Evolutionary conservation across 2,888 invertebrate species (phyloP), one percentile per base, ranked within the genome.

Genomic region (Platycheirus albimanus): DNA sequence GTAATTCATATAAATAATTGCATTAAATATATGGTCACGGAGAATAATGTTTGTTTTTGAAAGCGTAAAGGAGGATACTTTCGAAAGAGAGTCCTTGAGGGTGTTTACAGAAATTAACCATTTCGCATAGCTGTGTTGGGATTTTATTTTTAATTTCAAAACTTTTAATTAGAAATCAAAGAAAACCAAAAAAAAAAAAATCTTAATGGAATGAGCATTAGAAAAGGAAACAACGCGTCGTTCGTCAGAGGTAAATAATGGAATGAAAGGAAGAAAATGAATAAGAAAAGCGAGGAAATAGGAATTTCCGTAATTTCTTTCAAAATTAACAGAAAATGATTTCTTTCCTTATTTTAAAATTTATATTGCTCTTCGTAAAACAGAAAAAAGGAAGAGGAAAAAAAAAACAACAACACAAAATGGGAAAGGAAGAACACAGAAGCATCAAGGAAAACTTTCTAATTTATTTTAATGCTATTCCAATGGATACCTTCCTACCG

Each of bases 131-230:
- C 58, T 71, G 15, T 64, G 24, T 24, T 1, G 20, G 19, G 58
- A 51, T 45, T 61, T 67, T 8, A 61, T 63, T 81, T 83, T 83
- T 77, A 83, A 77, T 83, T 67, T 72, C 33, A 28, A 72, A 83
- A 83, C 67, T 83, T 83, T 81, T 77, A 83, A 83, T 83, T 83
- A 77, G 67, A 83, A 83, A 72, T 77, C 52, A 33, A 76, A 51
- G 66, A 36, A 76, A 63, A 41, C 3, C 24, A 41, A 49, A 10
- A 6, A 28, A n/a, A 38, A 36, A 36, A 20, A 38, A 52, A 49
- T 4, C 24, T 28, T 24, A 49, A 43, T 41, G 33, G 20, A 33
- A 41, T 56, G 20, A 52, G 4, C 13, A 30, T 30, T 15, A 56
- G 38, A 20, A 13, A 20, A 36, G n/a, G n/a, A n/a, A n/a, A n/a